Conservation (phyloP, 2,113 vertebrate species). For the Aleadryas rufinucha region DNA sequence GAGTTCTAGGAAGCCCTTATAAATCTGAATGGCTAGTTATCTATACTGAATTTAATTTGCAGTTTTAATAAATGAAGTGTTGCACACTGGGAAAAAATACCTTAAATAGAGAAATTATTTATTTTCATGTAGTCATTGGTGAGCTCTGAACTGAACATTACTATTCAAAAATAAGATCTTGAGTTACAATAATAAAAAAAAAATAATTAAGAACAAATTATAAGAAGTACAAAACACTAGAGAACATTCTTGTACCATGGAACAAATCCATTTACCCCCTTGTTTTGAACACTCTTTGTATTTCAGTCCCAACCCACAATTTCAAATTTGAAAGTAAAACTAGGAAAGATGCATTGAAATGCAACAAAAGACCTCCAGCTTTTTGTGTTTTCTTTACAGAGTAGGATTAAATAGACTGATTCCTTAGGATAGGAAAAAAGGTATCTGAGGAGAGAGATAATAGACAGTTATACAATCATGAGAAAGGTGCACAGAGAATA, state of each 20-base stretch:
- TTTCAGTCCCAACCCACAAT: neutral
- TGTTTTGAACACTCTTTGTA: neutral
- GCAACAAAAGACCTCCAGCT: neutral
- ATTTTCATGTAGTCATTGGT: neutral
- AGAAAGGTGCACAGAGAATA: neutral
- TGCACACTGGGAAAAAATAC: neutral
- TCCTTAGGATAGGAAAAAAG: neutral
- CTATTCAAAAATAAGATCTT: neutral
- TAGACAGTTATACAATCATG: neutral
- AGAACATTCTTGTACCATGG: neutral
- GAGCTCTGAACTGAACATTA: neutral
- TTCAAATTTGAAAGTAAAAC: neutral
- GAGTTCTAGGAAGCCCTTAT: neutral
- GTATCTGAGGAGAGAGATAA: neutral
- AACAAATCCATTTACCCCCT: neutral
- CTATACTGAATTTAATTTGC: neutral
- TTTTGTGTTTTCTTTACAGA: neutral
- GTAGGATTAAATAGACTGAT: neutral
- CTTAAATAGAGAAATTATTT: neutral
- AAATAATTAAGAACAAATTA: neutral
- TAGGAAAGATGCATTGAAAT: neutral
- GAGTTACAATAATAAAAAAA: neutral
- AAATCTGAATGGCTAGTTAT: neutral
- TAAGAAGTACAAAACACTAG: neutral
- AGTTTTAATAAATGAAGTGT: neutral